Evolutionary conservation across 2,888 invertebrate species (phyloP).

Genomic region (Tyria jacobaeae): DNA sequence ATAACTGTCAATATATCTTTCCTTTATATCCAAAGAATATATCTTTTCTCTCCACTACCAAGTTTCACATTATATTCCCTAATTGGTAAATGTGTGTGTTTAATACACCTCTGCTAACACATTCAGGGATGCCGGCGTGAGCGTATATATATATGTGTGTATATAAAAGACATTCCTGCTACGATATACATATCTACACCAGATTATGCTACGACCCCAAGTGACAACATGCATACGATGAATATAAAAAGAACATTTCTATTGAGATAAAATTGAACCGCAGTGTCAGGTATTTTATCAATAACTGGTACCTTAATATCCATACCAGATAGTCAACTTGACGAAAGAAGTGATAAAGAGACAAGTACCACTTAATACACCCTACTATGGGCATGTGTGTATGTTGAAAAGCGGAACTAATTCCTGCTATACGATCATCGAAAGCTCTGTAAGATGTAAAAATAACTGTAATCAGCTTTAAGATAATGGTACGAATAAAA

Average conservation of each 20-base stretch:
- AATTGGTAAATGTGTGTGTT: no score
- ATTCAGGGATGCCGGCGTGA: no score
- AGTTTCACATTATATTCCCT: no score
- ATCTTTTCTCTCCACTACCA: no score
- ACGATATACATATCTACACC: no score
- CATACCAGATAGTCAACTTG: background rate
- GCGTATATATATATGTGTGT: no score
- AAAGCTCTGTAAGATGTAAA: conserved; percentile 2
- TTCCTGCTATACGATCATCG: conserved; percentile 27
- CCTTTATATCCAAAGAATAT: no score
- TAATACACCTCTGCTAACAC: no score
- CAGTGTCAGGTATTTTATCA: background rate
- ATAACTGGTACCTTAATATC: background rate
- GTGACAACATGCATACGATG: no score
- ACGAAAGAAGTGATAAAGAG: conserved; percentile 9
- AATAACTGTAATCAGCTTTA: conserved; percentile 24
- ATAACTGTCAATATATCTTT: no score
- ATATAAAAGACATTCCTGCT: no score
- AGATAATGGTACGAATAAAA: conserved; percentile 28
- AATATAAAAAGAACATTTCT: background rate
- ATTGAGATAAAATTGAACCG: background rate
- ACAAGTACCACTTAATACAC: conserved; percentile 8
- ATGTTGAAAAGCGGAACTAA: conserved; percentile 12
- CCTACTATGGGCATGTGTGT: background rate
- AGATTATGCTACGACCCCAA: no score